phyloP scores from a whole-genome alignment of 2,888 invertebrate species.

The Drosophila lacicola region DNA sequence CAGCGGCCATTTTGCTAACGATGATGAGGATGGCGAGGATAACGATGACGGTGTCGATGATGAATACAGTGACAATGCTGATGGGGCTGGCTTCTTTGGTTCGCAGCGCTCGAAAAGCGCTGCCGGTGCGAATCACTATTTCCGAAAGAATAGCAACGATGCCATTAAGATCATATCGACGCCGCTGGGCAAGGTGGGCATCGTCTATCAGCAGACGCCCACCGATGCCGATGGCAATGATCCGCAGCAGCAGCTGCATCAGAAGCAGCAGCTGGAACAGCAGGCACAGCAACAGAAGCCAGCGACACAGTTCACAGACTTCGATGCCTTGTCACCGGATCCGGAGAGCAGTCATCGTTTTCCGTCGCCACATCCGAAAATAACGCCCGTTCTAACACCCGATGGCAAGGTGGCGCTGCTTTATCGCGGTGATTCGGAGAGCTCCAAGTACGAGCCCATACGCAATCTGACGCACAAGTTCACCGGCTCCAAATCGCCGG shows the following conservation, averaged over 20 bases:
- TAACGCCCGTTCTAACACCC: slow-evolving; percentile 85
- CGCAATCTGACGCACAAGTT: slow-evolving; percentile 85
- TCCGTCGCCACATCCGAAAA: slow-evolving; percentile 85
- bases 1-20: slow-evolving; percentile 83
- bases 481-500: slow-evolving; percentile 52
- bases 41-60: slow-evolving; percentile 80
- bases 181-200: slow-evolving; percentile 85
- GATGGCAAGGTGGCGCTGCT: slow-evolving; percentile 86
- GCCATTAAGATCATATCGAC: slow-evolving; percentile 86
- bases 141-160: slow-evolving; percentile 85
- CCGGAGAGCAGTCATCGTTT: slow-evolving; percentile 85
- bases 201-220: slow-evolving; percentile 85
- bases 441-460: slow-evolving; percentile 85
- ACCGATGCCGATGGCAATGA: slow-evolving; percentile 59
- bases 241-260: slow-evolving; percentile 70
- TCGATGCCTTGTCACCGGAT: slow-evolving; percentile 84
- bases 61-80: slow-evolving; percentile 80
- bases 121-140: slow-evolving; percentile 81
- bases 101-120: slow-evolving; percentile 74
- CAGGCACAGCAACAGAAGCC: slow-evolving; percentile 71
- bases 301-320: slow-evolving; percentile 79
- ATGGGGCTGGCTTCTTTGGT: slow-evolving; percentile 80
- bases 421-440: slow-evolving; percentile 85
- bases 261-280: slow-evolving; percentile 69
- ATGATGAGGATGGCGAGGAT: slow-evolving; percentile 83